phyloP scores from a whole-genome alignment of 2,888 invertebrate species.

The Amaurobius ferox region DNA sequence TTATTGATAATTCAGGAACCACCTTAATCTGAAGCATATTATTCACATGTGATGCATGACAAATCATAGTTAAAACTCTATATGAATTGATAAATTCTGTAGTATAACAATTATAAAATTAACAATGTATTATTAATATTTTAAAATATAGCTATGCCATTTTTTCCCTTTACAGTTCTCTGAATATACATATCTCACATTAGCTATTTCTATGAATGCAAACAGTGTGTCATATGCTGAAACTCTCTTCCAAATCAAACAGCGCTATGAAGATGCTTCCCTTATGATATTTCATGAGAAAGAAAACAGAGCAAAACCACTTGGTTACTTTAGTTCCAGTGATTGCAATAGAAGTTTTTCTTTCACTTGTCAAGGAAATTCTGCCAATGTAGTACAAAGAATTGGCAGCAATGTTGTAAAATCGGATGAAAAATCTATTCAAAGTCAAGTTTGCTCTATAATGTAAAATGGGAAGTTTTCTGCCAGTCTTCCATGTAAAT shows the following conservation, averaged over 20 bases:
- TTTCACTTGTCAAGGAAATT: slow-evolving; percentile 72
- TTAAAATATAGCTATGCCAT: too few relatives aligned
- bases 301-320: slow-evolving; percentile 65
- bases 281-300: slow-evolving; percentile 69
- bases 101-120: too few relatives aligned
- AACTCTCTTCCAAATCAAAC: slow-evolving; percentile 72
- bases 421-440: slow-evolving; percentile 73
- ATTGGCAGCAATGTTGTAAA: slow-evolving; percentile 69
- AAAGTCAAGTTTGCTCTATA: slow-evolving; percentile 72
- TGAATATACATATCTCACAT: too few relatives aligned
- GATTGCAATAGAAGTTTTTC: slow-evolving; percentile 60
- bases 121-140: too few relatives aligned
- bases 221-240: slow-evolving; percentile 54
- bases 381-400: slow-evolving; percentile 71
- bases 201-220: slow-evolving; percentile 35
- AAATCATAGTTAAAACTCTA: too few relatives aligned
- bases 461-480: slow-evolving; percentile 63
- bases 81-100: too few relatives aligned
- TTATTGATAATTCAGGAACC: too few relatives aligned
- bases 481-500: not conserved
- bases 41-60: too few relatives aligned
- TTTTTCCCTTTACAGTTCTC: too few relatives aligned
- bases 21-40: too few relatives aligned
- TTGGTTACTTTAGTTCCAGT: slow-evolving; percentile 64
- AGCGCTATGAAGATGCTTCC: slow-evolving; percentile 73